Conservation (phyloP, 2,113 vertebrate genomes). For the Tetrax tetrax region DNA sequence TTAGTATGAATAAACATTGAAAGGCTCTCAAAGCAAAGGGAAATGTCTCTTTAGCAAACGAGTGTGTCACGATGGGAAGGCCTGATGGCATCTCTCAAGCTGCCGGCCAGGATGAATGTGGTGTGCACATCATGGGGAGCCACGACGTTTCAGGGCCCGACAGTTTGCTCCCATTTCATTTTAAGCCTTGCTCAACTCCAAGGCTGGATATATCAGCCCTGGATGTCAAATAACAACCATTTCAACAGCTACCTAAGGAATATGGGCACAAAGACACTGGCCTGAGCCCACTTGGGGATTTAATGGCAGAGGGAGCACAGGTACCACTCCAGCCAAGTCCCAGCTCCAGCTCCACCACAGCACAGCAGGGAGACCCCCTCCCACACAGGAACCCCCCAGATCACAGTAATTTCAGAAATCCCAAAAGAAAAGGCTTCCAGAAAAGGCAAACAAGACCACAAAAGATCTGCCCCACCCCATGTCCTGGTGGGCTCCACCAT, state of each 20-base stretch:
- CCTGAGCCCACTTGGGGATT: background rate
- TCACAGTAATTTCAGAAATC: background rate
- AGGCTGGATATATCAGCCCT: background rate
- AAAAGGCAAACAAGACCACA: background rate
- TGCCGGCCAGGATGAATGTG: fast-evolving
- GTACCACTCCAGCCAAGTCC: background rate
- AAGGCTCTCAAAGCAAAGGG: background rate
- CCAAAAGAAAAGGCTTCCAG: background rate
- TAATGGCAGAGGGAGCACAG: background rate
- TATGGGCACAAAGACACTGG: background rate
- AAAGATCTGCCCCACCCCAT: background rate
- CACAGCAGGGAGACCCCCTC: background rate
- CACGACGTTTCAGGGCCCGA: fast-evolving
- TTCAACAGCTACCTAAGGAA: fast-evolving
- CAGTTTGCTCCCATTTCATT: background rate
- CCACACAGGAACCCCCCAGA: background rate
- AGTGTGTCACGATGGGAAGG: background rate
- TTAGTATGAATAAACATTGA: background rate
- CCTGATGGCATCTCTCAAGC: background rate
- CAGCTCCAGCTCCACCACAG: background rate
- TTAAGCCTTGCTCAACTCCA: background rate
- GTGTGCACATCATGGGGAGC: fast-evolving
- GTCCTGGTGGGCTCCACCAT: fast-evolving
- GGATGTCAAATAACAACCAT: background rate
- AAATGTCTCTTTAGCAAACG: background rate